Evolutionary conservation across 2,888 invertebrate genomes (phyloP).

Genomic region (Leptogaster cylindrica): DNA sequence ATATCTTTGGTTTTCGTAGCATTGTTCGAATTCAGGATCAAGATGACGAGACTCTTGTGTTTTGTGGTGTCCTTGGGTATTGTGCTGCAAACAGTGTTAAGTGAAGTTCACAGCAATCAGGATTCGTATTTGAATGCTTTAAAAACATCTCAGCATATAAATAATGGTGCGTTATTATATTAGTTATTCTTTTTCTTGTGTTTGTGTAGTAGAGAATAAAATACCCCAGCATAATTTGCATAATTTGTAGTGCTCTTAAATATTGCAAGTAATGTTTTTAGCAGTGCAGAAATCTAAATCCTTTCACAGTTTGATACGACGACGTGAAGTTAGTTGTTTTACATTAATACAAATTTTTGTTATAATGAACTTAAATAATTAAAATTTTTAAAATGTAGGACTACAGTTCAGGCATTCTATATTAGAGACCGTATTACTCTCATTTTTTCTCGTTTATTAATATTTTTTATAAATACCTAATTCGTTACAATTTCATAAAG

Average conservation of each 20-base stretch:
- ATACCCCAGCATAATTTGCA: background rate
- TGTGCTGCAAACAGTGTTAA: background rate
- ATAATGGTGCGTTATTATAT: constrained; percentile 42
- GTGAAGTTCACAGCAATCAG: constrained; percentile 48
- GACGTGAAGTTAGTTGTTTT: no score
- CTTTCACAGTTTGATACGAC: no score
- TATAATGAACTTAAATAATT: no score
- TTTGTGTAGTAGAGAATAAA: background rate
- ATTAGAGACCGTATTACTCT: no score
- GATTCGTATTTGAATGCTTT: constrained; percentile 57
- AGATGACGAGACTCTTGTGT: constrained; percentile 24
- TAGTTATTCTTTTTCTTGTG: background rate
- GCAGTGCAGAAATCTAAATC: no score
- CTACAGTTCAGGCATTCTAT: no score
- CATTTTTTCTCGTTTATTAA: no score
- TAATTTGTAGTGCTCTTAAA: background rate
- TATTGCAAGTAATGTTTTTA: no score
- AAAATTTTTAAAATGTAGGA: no score
- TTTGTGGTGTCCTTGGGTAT: constrained; percentile 26
- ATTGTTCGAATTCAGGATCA: background rate
- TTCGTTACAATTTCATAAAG: background rate
- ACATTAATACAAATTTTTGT: no score
- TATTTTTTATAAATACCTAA: background rate
- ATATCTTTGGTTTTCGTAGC: background rate
- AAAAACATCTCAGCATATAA: constrained; percentile 54